Base-by-base conservation (phyloP, 2,888 invertebrate genomes). In the Diplazon laetatorius region DNA sequence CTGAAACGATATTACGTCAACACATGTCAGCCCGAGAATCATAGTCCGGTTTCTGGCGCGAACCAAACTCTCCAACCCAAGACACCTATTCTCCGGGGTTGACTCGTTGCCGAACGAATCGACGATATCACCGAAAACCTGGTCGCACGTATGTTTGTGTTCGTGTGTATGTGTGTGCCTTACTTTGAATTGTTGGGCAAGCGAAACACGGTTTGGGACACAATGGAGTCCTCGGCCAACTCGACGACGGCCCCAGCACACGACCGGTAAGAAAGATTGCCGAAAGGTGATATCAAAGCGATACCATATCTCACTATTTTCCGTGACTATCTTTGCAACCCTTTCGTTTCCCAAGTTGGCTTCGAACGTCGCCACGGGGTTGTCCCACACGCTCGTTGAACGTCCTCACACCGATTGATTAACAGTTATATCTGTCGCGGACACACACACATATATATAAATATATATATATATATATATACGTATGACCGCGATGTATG, bases 251-350 rank as follows among this genome's bases (percentile, higher is more conserved):
- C 44, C 35, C n/a, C 68, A 20, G 50, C 52, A 42, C 73, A 35
- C 39, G 55, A 52, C 37, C 57, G 63, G 65, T 70, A 78, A 78
- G 78, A 78, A 78, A 70, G 78, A 78, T 78, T 46, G 74, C 46
- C 65, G 44, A 50, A 46, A 66, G 78, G 78, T 78, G 74, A 78
- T 78, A 71, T 78, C 74, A 78, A 74, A 78, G 78, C 78, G 59
- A 74, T 66, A 46, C 69, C 22, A 66, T 60, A 44, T 35, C 62
- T 52, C 63, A 44, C 35, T 37, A 25, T n/a, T n/a, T 48, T 30
- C 25, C 37, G 10, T 16, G 30, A 30, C 65, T 20, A 48, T 16
- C 37, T 37, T 50, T 12, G 37, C 22, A 18, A 3, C 35, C 48
- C 39, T 52, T 30, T 10, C 30, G 44, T 22, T 30, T 5, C 30